Percentiles rank a stretch among this genome's conserved stretches.
Evolutionary conservation across 2,113 vertebrate species (phyloP).

Genomic region (Myrmecobius fasciatus): DNA sequence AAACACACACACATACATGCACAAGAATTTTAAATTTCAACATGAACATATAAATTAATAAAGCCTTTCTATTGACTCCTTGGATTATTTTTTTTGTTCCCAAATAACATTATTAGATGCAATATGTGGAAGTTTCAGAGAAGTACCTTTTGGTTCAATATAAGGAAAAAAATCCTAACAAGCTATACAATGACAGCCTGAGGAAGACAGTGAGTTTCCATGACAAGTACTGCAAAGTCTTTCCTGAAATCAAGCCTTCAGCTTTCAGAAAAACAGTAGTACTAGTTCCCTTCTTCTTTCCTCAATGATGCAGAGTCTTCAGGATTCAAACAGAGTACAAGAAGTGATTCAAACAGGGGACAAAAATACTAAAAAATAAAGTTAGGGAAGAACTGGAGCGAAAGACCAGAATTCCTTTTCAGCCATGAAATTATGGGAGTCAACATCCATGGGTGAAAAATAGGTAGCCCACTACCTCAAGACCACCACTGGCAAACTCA

Average conservation of each 20-base stretch:
- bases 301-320: not conserved
- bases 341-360: not conserved
- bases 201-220: not conserved
- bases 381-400: not conserved
- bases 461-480: not conserved
- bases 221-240: not conserved
- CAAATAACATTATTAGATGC: not conserved
- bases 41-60: not conserved
- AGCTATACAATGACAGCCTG: not conserved
- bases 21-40: not conserved
- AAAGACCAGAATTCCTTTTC: not conserved
- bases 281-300: not conserved
- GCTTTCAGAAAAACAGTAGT: not conserved
- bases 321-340: not conserved
- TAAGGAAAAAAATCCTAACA: not conserved
- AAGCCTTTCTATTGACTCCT: not conserved
- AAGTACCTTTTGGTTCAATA: not conserved
- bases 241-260: not conserved
- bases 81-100: not conserved
- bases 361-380: constrained; percentile 7
- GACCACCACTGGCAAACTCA: not conserved
- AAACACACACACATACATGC: not conserved
- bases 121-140: not conserved
- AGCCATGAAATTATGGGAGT: not conserved
- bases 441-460: not conserved